These are phyloP conservation scores for Drosophila histrio DNA, from an alignment of 2,888 invertebrate species.

Conservation along the genomic window DNA sequence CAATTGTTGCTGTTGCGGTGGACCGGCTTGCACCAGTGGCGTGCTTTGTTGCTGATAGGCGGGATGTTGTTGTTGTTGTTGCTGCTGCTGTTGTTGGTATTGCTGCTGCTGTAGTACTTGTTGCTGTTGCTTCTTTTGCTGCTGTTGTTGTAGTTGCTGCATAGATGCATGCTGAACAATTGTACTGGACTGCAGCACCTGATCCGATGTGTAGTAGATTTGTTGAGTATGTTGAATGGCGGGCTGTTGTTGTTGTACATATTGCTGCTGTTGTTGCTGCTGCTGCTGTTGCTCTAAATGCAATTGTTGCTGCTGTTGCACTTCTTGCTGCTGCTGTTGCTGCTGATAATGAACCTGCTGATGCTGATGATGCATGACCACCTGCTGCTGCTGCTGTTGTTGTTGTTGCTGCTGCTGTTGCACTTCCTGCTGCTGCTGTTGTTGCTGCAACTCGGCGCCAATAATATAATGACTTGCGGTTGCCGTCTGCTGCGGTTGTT, in stretches of 20 bases:
- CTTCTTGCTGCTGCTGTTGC: slow-evolving; percentile 70
- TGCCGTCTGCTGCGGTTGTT: slow-evolving; percentile 70
- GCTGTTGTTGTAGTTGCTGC: slow-evolving; percentile 65
- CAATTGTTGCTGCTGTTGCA: slow-evolving; percentile 71
- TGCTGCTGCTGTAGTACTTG: slow-evolving; percentile 67
- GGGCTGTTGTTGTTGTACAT: slow-evolving; percentile 63
- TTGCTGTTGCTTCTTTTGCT: slow-evolving; percentile 56
- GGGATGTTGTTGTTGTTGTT: slow-evolving; percentile 63
- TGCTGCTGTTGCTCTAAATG: slow-evolving; percentile 54
- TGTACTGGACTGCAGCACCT: slow-evolving; percentile 75
- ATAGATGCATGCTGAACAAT: slow-evolving; percentile 77
- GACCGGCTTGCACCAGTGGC: slow-evolving; percentile 62
- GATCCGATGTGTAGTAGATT: slow-evolving; percentile 81
- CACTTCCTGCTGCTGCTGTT: slow-evolving; percentile 68
- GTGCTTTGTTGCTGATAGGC: slow-evolving; percentile 63
- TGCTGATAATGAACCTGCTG: slow-evolving; percentile 76
- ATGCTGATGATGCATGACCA: slow-evolving; percentile 71
- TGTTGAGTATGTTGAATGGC: slow-evolving; percentile 75
- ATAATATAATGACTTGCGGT: slow-evolving; percentile 74
- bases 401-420: slow-evolving; percentile 70
- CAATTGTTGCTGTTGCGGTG: slow-evolving; percentile 72
- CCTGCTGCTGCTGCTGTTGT: slow-evolving; percentile 73
- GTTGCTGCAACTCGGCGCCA: slow-evolving; percentile 65
- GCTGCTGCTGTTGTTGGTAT: slow-evolving; percentile 67
- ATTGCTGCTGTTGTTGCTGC: slow-evolving; percentile 62